A percentile compares a stretch with the other conserved stretches of the same genome.
These are phyloP conservation scores for Bombus balteatus DNA, from an alignment of 1,140 invertebrate genomes.

Conservation along the genomic window DNA sequence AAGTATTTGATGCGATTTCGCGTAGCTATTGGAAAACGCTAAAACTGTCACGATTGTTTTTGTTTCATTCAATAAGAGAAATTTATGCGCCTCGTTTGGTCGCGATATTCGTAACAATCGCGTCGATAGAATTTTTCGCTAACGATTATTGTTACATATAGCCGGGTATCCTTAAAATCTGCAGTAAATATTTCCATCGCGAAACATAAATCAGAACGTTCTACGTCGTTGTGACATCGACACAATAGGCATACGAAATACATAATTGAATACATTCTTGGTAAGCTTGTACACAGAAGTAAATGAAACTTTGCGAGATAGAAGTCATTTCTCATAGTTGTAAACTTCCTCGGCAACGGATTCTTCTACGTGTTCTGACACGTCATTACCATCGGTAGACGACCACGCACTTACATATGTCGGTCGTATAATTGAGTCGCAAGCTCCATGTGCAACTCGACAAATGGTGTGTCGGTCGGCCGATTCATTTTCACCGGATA, in stretches of 20 bases:
- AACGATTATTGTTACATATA: neutral
- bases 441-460: constrained; percentile 33
- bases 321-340: constrained; percentile 33
- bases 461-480: constrained; percentile 57
- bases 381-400: neutral
- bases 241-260: neutral
- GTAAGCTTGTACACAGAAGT: neutral
- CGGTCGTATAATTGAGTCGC: constrained; percentile 59
- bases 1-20: constrained; percentile 20
- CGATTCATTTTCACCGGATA: constrained; percentile 60
- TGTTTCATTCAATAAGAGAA: neutral
- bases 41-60: constrained; percentile 27
- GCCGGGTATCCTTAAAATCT: neutral
- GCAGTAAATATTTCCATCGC: neutral
- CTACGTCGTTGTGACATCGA: neutral
- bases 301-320: constrained; percentile 12
- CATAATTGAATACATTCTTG: constrained; percentile 9
- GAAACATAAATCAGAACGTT: neutral
- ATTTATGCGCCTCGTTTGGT: constrained; percentile 11
- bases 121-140: neutral
- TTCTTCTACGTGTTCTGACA: neutral
- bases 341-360: neutral
- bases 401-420: neutral
- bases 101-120: neutral
- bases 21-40: constrained; percentile 7